Base-by-base conservation (phyloP, 2,113 vertebrate genomes). In the Gobiocypris rarus region DNA sequence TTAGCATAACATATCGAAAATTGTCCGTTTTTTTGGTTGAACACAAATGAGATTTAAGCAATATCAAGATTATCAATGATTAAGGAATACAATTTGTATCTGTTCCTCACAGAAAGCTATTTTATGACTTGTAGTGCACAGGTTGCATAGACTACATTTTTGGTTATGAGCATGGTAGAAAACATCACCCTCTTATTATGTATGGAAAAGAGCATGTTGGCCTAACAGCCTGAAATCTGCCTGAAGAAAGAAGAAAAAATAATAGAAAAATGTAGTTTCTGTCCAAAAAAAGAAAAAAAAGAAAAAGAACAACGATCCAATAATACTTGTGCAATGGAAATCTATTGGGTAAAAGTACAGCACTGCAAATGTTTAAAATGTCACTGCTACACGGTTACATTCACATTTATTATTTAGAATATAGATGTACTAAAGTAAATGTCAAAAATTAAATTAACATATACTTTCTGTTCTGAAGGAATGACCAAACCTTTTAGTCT, bases 391-490 rank as follows among this genome's bases (percentile, higher is more conserved):
- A 22, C 65, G 17, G 63, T 2, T 38, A 4, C 67, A 45, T 71
- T 74, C 26, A 28, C 43, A 50, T 74, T 9, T 74, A 28, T 74
- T 50, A 74, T 74, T 74, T 48, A 50, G 71, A 13, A 74, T 74
- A 26, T 28, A 74, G 17, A 70, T 70, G 31, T 22, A 9, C 8
- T 41, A 9, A 41, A 70, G 24, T 50, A 74, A 74, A 74, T 50
- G 24, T 52, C 71, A 74, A 50, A 73, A 34, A 14, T 15, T 0
- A 28, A 14, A 28, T 50, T 74, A 28, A 28, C 31, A 67, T 67
- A 67, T 38, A 34, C 31, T 9, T 10, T 19, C 52, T 67, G 15
- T 69, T 38, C 1, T 1, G 9, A 10, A 34, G 38, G 31, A 10
- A 38, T 67, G 0, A 38, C 3, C 31, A 38, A 67, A 67, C 1